Base-by-base conservation (phyloP, 2,888 invertebrate genomes). In the Xanthia icteritia region DNA sequence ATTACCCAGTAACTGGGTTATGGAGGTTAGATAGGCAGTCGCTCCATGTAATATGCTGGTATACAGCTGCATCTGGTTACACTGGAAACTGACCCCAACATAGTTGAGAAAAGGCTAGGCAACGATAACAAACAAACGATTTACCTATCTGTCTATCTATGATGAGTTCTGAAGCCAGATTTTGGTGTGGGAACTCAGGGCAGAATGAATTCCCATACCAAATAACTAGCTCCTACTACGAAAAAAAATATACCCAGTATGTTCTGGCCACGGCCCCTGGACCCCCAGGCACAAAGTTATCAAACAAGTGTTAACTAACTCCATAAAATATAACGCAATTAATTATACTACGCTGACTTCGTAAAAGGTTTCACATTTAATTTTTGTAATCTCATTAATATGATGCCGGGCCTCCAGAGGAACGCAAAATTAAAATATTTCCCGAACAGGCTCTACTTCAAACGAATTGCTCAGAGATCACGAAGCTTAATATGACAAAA, bases 351-450 rank as follows among this genome's bases (percentile, higher is more conserved):
- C 31, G 63, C 72, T 60, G 15, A 72, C 73, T 73, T 60, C 63
- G 68, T 61, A 72, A 85, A 81, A 85, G 78, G 73, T 73, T 66
- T 54, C 65, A 66, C 48, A 23, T 74, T 69, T 11, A 60, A 61
- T 85, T 77, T 77, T 73, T 75, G 51, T 72, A 39, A 85, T 85
- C 77, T 66, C 72, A 70, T 82, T 82, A 85, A 70, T 70, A 73
- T 66, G 36, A 74, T 56, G 13, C 17, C n/a, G 48, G 42, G 70
- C 23, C 71, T 74, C 67, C 48, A 63, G 58, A 66, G 54, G 78
- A 70, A 74, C 54, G 60, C 66, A 20, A 60, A 65, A 80, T 86
- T 85, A 68, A 77, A 86, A 86, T 77, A 79, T 77, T 79, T 63
- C 56, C 13, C 17, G 51, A 66, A 63, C 64, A 65, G 39, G n/a